Evolutionary conservation across 2,113 vertebrate genomes (phyloP), one percentile per base, ranked within the genome.

Genomic region (Ochotona curzoniae): DNA sequence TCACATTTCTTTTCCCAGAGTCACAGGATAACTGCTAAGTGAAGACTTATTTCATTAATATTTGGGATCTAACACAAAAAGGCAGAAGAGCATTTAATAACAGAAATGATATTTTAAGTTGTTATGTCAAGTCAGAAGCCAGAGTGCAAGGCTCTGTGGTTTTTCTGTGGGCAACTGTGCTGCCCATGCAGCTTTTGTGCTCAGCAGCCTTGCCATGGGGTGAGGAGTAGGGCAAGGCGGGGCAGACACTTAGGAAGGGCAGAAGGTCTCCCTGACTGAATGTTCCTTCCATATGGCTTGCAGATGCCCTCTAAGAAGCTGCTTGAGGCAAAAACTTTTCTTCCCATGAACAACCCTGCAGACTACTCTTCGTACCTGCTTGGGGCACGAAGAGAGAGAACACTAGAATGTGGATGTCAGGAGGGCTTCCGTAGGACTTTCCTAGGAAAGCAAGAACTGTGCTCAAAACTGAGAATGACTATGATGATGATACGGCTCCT

Each of bases 171-270:
- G 71, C 21, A 25, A 69, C n/a, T 3, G 9, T 47, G 28, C 66
- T 32, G 54, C 57, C 9, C 30, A 11, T 4, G 5, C 11, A 17
- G 38, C 23, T 71, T 80, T 74, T 2, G 0, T 0, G 13, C 10
- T 51, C 60, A 11, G 2, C 8, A 1, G 8, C 1, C 5, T 7
- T 1, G 4, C 10, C 7, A 1, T 2, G 2, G 2, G 35, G 30
- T 44, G 44, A 1, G 5, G 3, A n/a, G 51, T 70, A 79, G 83
- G 14, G 28, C 11, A 26, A 57, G 4, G 21, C 2, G 28, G 73
- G 38, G 15, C 17, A 73, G 38, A 11, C 17, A 4, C 70, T 63
- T 32, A 3, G 4, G 1, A 49, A 23, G 26, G 12, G 28, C 0
- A 20, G 32, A 18, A 51, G 13, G n/a, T 23, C 10, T 47, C 51